Evolutionary conservation across 2,797 vertebrate species (phyloP).

Genomic region (Melanotaenia pygmaea): DNA sequence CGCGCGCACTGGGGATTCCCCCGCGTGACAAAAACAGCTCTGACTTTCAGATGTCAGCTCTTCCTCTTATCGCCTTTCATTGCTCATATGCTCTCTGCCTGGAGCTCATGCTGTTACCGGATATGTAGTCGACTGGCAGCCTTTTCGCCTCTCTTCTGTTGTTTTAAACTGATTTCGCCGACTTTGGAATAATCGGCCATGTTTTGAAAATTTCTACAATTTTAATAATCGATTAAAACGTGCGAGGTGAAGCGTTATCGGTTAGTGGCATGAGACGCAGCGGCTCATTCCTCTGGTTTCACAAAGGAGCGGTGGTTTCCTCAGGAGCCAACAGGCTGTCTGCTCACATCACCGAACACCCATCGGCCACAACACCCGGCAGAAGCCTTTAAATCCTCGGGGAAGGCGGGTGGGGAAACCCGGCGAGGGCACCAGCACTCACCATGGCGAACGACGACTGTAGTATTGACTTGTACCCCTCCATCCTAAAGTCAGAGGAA

Average conservation of each 20-base stretch:
- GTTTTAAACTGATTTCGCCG: conserved; percentile 5
- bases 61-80: conserved; percentile 65
- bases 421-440: conserved; percentile 24
- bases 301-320: conserved; percentile 70
- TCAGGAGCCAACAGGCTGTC: conserved; percentile 55
- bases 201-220: conserved; percentile 1
- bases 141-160: neutral
- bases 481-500: conserved; percentile 73
- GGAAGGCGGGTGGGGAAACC: conserved; percentile 43
- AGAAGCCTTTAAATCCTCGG: conserved; percentile 33
- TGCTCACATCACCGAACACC: conserved; percentile 44
- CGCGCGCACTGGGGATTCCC: conserved; percentile 82
- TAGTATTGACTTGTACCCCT: conserved; percentile 75
- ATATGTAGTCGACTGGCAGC: conserved; percentile 52
- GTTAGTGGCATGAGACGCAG: conserved; percentile 78
- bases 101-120: conserved; percentile 57
- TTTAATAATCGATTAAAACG: neutral
- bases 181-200: neutral
- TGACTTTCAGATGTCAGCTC: conserved; percentile 68
- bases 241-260: conserved; percentile 14
- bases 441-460: conserved; percentile 78
- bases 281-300: conserved; percentile 63
- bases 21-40: conserved; percentile 75
- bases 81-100: conserved; percentile 57
- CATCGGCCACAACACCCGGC: conserved; percentile 48